Evolutionary conservation across 1,140 invertebrate genomes (phyloP), one percentile per base, ranked within the genome.

Genomic region (Drosophila quadrilineata): DNA sequence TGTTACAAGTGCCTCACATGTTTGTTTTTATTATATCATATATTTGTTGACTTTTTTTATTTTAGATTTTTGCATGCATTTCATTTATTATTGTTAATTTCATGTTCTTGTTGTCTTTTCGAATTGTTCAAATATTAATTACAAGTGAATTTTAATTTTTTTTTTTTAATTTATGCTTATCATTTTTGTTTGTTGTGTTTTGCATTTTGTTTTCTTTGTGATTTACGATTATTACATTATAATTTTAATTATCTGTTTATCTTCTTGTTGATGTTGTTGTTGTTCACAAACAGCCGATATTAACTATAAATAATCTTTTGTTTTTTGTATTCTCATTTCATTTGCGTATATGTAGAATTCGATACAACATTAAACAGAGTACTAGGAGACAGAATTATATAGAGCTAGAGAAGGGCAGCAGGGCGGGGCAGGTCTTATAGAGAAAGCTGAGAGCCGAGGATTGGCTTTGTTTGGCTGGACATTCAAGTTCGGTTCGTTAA

Each of bases 361-460:
- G 45, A 58, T 84, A 85, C 79, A 84, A 84, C 79, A 84, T 84
- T 79, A 54, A 84, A 84, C 79, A 84, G 70, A 85, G 74, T 85
- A 71, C 74, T 75, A 85, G 68, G 74, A 63, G 58, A 62, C 19
- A 54, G 33, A 22, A 43, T 33, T 33, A n/a, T 31, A 28, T 28
- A n/a, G n/a, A 22, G 19, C 17, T 33, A 10, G 41, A 22, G 3
- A 16, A 14, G 40, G 24, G 22, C 38, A 28, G 24, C 6, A 28
- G 22, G 45, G 52, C 57, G n/a, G n/a, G n/a, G n/a, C n/a, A n/a
- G n/a, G n/a, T n/a, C n/a, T n/a, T n/a, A n/a, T n/a, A n/a, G n/a
- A n/a, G n/a, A n/a, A n/a, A n/a, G n/a, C n/a, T n/a, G n/a, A n/a
- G n/a, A n/a, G n/a, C n/a, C n/a, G n/a, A n/a, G n/a, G n/a, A n/a